A percentile compares a stretch with the other conserved stretches of the same genome.
phyloP scores from a whole-genome alignment of 2,797 vertebrate genomes.

The Gila robusta region DNA sequence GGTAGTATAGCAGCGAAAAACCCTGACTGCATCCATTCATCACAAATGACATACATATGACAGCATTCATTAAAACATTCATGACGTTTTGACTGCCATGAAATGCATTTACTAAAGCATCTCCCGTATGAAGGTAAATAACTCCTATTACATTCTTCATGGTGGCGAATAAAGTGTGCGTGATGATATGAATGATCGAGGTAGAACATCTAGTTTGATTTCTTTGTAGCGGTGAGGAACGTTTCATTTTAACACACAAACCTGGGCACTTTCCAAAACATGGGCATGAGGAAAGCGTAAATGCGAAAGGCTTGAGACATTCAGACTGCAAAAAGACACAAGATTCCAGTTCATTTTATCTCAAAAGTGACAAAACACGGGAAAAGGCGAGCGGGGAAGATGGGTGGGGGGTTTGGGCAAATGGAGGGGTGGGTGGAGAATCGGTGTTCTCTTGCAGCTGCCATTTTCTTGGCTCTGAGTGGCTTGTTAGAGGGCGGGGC shows the following conservation, averaged over 20 bases:
- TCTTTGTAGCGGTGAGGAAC: background rate
- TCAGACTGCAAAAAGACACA: background rate
- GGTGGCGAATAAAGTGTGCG: conserved; percentile 73
- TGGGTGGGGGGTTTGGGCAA: conserved; percentile 39
- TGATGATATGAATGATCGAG: background rate
- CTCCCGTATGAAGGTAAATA: conserved; percentile 21
- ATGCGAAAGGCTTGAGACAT: background rate
- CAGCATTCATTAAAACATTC: conserved; percentile 49
- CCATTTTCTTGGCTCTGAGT: conserved; percentile 62
- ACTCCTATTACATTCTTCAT: conserved; percentile 63
- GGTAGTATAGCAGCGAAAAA: conserved; percentile 29
- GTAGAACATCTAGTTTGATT: conserved; percentile 15
- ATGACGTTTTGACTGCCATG: conserved; percentile 41
- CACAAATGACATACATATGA: conserved; percentile 43
- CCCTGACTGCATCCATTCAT: conserved; percentile 39
- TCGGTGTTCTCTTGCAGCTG: conserved; percentile 59
- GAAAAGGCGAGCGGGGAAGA: conserved; percentile 16
- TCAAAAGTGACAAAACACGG: conserved; percentile 46
- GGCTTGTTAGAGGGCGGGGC: conserved; percentile 57
- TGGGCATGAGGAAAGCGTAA: background rate
- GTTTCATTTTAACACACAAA: background rate
- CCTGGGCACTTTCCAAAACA: conserved; percentile 15
- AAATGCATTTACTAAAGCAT: conserved; percentile 44
- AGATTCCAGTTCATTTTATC: conserved; percentile 24
- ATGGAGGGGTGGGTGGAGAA: conserved; percentile 62